Percentiles rank a stretch among this genome's conserved stretches.
phyloP scores from a whole-genome alignment of 2,888 invertebrate genomes.

The Scrobipalpa costella region DNA sequence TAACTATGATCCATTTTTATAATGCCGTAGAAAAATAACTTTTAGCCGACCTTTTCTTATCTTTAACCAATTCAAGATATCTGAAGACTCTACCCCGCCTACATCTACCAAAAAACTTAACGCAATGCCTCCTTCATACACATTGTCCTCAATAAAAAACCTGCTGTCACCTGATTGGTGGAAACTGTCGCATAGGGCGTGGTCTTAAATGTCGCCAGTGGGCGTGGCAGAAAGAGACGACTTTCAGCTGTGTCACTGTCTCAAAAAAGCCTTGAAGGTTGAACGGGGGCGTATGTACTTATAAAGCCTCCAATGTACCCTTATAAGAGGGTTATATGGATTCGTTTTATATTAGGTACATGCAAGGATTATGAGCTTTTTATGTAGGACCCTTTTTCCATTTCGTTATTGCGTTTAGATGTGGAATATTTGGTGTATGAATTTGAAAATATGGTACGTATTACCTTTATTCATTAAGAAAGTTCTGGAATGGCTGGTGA shows the following conservation, averaged over 20 bases:
- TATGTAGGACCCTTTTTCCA: conserved; percentile 9
- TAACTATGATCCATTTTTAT: no score
- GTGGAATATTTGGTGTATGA: neutral
- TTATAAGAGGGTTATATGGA: conserved; percentile 12
- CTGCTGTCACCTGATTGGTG: conserved; percentile 54
- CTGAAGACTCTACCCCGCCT: neutral
- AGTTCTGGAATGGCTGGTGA: neutral
- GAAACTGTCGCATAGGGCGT: conserved; percentile 76
- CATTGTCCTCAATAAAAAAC: conserved; percentile 16
- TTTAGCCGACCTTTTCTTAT: neutral
- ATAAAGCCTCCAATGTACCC: neutral
- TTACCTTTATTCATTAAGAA: neutral
- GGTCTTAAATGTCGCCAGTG: conserved; percentile 72
- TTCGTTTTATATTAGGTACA: conserved; percentile 15
- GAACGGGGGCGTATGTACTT: conserved; percentile 36
- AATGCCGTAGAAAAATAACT: no score
- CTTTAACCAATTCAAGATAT: neutral
- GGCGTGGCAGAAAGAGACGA: conserved; percentile 69
- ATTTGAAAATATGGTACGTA: neutral
- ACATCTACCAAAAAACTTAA: neutral
- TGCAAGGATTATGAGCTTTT: neutral
- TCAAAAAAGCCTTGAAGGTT: conserved; percentile 62
- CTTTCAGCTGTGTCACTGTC: conserved; percentile 64
- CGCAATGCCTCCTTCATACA: conserved; percentile 2
- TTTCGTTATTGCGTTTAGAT: neutral